Conservation (phyloP, 2,113 vertebrate genomes). For the Vidua macroura region DNA sequence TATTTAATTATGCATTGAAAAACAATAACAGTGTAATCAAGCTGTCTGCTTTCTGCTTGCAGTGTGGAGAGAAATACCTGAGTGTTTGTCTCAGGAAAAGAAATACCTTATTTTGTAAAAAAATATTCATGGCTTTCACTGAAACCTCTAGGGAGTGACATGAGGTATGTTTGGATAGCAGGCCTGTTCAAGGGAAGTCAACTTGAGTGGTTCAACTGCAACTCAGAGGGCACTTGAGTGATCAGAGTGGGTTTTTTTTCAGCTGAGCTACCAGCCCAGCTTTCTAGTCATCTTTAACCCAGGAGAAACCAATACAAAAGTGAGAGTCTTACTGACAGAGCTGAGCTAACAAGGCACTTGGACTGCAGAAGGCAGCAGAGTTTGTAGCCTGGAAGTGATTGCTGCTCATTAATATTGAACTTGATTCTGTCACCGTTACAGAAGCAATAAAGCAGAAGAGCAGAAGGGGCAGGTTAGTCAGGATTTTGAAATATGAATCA, state of each 20-base stretch:
- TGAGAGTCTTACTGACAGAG: not conserved
- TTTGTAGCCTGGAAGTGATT: not conserved
- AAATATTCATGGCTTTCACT: not conserved
- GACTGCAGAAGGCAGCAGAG: not conserved
- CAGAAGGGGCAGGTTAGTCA: conserved; percentile 15
- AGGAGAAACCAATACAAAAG: not conserved
- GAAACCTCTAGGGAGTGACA: not conserved
- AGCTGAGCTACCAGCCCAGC: not conserved
- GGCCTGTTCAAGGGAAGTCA: not conserved
- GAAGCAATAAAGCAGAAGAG: not conserved
- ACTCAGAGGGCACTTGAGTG: not conserved
- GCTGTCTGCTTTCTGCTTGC: not conserved
- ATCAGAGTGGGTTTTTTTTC: not conserved
- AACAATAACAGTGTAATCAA: not conserved
- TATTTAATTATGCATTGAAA: not conserved
- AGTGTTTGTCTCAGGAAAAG: not conserved
- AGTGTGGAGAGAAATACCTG: not conserved
- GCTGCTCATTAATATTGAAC: conserved; percentile 41
- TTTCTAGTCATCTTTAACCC: not conserved
- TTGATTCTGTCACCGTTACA: not conserved
- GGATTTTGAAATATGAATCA: conserved; percentile 59
- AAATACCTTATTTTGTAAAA: not conserved
- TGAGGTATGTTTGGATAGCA: not conserved
- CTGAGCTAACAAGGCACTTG: not conserved
- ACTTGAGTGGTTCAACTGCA: not conserved